Evolutionary conservation across 2,888 invertebrate species (phyloP), one percentile per base, ranked within the genome.

Genomic region (Ochropleura leucogaster): DNA sequence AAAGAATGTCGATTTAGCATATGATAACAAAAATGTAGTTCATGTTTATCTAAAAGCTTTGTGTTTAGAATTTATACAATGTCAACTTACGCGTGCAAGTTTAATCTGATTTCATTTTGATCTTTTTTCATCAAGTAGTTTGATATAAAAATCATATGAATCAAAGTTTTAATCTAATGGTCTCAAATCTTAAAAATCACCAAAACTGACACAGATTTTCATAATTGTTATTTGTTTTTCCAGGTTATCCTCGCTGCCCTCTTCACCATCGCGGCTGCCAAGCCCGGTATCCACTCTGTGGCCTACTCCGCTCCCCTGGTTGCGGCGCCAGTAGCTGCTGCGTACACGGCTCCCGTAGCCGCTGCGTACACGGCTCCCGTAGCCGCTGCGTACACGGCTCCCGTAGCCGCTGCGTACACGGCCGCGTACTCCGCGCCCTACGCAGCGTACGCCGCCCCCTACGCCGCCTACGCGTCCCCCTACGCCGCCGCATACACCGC

Each of bases 201-300:
- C 20, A 64, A 16, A 57, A 18, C 20, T 12, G 16, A 16, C 14
- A 12, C 2, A 20, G 3, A 46, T 51, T n/a, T 57, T 30, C 40
- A 44, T 4, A 9, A 0, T 47, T 42, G 7, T 51, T 78, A 18
- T 75, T 53, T 76, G 65, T 79, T 68, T 63, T 77, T 66, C 7
- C 90, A 96, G 96, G 87, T 95, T 49, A 88, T 95, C 77, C 90
- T 96, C 89, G 90, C 92, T 85, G 90, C 94, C 77, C 88, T 96
- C 60, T 75, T 96, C 85, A 94, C 94, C 76, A 83, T 95, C 20
- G 95, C 90, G 68, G 92, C 93, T 30, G 96, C 96, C 69, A 96
- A 96, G 83, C 96, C 96, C 44, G 95, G 95, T 71, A 93, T 94
- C 74, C 92, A 94, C n/a, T 79, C 89, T 10, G 91, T 94, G 63